Evolutionary conservation across 2,113 vertebrate species (phyloP).

Genomic region (Anarrhichthys ocellatus): DNA sequence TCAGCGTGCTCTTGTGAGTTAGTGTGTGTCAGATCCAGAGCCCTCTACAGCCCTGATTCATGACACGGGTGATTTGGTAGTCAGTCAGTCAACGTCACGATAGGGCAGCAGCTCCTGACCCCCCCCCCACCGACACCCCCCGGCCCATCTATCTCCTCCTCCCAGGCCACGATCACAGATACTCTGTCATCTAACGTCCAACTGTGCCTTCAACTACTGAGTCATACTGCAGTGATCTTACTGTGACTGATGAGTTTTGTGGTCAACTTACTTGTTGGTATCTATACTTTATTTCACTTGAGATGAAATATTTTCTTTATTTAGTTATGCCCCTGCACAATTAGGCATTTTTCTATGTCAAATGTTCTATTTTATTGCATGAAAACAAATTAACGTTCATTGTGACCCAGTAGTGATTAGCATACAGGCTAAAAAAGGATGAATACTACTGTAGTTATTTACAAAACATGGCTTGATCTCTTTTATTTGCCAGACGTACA

Average conservation of each 20-base stretch:
- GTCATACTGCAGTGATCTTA: conserved; percentile 56
- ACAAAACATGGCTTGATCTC: not conserved
- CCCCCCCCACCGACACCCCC: not conserved
- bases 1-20: conserved; percentile 40
- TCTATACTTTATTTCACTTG: not conserved
- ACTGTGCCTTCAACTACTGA: conserved; percentile 44
- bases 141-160: conserved; percentile 37
- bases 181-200: conserved; percentile 53
- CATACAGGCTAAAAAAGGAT: not conserved
- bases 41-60: conserved; percentile 63
- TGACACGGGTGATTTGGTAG: conserved; percentile 76
- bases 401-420: not conserved
- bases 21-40: conserved; percentile 61
- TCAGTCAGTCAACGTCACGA: conserved; percentile 76
- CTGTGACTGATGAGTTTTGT: conserved; percentile 14
- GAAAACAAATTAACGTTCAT: not conserved
- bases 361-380: not conserved
- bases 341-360: not conserved
- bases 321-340: not conserved
- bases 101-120: conserved; percentile 11
- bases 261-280: too few relatives aligned
- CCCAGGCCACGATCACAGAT: conserved; percentile 37
- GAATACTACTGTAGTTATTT: not conserved
- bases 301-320: not conserved
- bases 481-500: not conserved